Conservation (phyloP, 92 coral and sea anemone species). For the Porites rus region DNA sequence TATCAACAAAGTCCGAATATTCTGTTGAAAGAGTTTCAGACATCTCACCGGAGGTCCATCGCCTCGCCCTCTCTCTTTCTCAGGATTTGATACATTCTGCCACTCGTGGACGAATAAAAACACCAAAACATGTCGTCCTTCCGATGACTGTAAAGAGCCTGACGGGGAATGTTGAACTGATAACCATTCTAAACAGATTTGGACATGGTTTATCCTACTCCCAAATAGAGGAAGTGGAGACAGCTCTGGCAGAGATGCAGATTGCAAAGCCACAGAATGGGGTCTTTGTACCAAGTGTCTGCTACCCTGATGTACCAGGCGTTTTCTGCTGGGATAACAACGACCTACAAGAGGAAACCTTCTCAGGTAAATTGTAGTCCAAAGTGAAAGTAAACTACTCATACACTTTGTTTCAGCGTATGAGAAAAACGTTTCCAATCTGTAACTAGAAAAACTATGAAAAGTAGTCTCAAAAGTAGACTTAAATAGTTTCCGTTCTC, state of each 20-base stretch:
- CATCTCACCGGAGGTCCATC: constrained; percentile 39
- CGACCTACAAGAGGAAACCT: constrained; percentile 70
- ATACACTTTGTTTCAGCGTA: no score
- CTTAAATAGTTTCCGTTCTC: no score
- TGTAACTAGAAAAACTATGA: no score
- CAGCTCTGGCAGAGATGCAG: constrained; percentile 67
- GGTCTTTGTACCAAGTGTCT: constrained; percentile 49
- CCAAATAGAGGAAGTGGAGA: constrained; percentile 65
- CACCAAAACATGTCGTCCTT: constrained; percentile 14
- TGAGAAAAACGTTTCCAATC: no score
- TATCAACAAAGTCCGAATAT: constrained; percentile 25
- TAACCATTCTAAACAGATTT: constrained; percentile 51
- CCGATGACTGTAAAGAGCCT: constrained; percentile 69
- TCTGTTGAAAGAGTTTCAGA: constrained; percentile 15
- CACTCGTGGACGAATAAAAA: constrained; percentile 52
- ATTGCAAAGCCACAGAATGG: constrained; percentile 56
- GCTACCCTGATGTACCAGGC: constrained; percentile 56
- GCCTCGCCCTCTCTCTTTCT: not conserved
- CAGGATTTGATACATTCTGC: constrained; percentile 21
- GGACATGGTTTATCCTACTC: constrained; percentile 60
- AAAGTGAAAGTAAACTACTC: no score
- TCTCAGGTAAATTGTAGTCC: constrained; percentile 36
- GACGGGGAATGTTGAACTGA: constrained; percentile 58
- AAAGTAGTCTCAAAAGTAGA: no score
- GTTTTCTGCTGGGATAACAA: constrained; percentile 78